Evolutionary conservation across 2,113 vertebrate species (phyloP).

Genomic region (Chloebia gouldiae): DNA sequence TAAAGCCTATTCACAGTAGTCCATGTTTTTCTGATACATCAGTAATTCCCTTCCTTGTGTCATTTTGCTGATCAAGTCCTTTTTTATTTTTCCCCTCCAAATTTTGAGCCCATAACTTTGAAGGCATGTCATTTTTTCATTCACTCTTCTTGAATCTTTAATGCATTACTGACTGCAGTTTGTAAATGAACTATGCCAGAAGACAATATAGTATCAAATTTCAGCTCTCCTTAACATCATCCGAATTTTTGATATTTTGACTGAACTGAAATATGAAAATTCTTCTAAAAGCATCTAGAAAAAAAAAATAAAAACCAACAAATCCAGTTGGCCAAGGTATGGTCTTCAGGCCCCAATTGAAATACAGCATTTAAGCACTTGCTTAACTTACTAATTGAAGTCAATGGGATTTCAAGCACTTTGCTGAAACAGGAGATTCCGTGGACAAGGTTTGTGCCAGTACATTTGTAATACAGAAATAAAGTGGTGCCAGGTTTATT

Average conservation of each 20-base stretch:
- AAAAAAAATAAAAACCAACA: not conserved
- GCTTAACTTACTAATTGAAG: conserved; percentile 54
- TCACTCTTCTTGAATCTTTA: not conserved
- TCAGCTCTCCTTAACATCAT: not conserved
- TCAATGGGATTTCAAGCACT: conserved; percentile 49
- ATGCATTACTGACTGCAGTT: not conserved
- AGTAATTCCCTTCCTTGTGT: not conserved
- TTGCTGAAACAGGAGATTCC: conserved; percentile 43
- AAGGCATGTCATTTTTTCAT: not conserved
- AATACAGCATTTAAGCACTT: conserved; percentile 9
- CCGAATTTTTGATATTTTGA: not conserved
- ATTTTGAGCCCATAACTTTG: not conserved
- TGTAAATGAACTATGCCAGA: not conserved
- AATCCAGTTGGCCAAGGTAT: not conserved
- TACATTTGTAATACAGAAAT: conserved; percentile 51
- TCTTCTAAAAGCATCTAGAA: not conserved
- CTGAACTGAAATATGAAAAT: not conserved
- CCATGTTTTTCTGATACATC: not conserved
- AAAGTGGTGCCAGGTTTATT: conserved; percentile 44
- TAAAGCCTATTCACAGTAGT: not conserved
- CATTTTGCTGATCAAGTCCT: not conserved
- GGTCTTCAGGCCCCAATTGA: not conserved
- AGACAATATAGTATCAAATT: not conserved
- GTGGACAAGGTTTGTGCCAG: conserved; percentile 21
- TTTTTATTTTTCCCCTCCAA: not conserved